phyloP scores from a whole-genome alignment of 2,113 vertebrate species.

The Lucifuga dentata region DNA sequence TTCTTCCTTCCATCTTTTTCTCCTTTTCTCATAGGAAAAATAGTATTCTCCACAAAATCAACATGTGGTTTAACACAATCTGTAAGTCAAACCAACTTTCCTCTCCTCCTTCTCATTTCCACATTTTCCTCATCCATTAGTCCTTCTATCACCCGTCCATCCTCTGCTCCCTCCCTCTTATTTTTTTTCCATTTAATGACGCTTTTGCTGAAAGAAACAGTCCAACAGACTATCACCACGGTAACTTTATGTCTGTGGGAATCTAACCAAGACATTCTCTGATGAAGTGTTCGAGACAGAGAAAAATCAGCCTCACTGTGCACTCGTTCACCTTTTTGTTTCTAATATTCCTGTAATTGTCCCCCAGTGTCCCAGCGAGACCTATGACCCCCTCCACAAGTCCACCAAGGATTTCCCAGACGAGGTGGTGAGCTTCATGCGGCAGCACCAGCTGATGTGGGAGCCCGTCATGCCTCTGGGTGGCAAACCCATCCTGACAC shows the following conservation, averaged over 20 bases:
- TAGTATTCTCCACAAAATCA: neutral
- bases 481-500: conserved; percentile 79
- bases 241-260: no score
- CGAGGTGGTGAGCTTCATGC: conserved; percentile 89
- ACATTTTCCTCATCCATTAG: neutral
- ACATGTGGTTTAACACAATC: neutral
- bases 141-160: no score
- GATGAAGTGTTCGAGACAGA: no score
- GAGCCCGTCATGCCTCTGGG: conserved; percentile 85
- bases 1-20: neutral
- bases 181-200: no score
- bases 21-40: neutral
- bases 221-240: no score
- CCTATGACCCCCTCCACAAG: conserved; percentile 85
- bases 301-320: no score
- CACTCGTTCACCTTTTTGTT: neutral
- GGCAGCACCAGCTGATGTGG: conserved; percentile 91
- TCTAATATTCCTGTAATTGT: neutral
- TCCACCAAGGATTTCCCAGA: conserved; percentile 90
- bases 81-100: neutral
- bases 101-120: neutral
- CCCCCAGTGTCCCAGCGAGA: conserved; percentile 88
- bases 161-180: no score
- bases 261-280: no score
- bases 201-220: no score